Evolutionary conservation across 2,888 invertebrate species (phyloP).

Genomic region (Linnaemya vulpina): DNA sequence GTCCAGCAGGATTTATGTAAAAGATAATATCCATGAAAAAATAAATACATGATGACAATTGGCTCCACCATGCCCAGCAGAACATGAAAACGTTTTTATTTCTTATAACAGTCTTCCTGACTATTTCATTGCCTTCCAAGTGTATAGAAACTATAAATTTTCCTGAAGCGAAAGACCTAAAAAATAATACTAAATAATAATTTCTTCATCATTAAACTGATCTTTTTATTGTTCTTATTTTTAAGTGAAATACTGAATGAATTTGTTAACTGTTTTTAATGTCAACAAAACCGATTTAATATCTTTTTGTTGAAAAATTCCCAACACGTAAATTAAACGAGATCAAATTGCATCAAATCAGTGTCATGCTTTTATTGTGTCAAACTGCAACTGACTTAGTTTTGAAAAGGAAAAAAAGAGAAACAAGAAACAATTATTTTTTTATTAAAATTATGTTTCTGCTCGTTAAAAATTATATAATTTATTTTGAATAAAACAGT

Average conservation of each 20-base stretch:
- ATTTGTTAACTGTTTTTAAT: background rate
- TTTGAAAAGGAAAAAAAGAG: background rate
- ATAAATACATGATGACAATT: too few relatives aligned
- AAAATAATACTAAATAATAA: too few relatives aligned
- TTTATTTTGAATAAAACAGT: background rate
- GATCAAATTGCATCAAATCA: background rate
- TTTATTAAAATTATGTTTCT: background rate
- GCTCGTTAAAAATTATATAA: constrained; percentile 34
- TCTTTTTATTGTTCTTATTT: background rate
- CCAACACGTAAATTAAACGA: background rate
- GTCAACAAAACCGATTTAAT: background rate
- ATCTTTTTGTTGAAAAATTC: background rate
- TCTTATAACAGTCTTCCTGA: too few relatives aligned
- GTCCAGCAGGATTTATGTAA: too few relatives aligned
- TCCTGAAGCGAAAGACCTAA: too few relatives aligned
- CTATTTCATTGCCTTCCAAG: too few relatives aligned
- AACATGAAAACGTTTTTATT: too few relatives aligned
- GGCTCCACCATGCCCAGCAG: too few relatives aligned
- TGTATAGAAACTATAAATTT: too few relatives aligned
- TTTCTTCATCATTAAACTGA: background rate
- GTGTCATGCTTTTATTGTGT: background rate
- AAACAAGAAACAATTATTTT: constrained; percentile 4
- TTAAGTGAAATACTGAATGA: background rate
- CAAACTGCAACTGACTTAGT: constrained; percentile 11
- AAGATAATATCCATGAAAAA: too few relatives aligned